Evolutionary conservation across 2,888 invertebrate species (phyloP).

Genomic region (Drosophila ustulata): DNA sequence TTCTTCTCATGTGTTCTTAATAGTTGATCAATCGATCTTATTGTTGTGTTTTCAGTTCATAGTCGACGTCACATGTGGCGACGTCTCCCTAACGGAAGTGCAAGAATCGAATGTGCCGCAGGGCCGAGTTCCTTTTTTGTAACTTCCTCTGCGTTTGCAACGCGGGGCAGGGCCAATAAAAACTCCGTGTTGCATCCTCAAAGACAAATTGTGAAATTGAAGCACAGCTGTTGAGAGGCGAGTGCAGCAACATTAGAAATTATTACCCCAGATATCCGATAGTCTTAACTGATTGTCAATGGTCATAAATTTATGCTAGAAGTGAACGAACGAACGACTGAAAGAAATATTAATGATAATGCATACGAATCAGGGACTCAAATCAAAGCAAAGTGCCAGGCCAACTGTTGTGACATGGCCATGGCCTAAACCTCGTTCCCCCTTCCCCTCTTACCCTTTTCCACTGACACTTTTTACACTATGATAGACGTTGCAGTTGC

Average conservation of each 20-base stretch:
- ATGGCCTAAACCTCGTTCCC: slow-evolving; percentile 28
- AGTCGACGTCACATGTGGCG: slow-evolving; percentile 41
- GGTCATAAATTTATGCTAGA: slow-evolving; percentile 64
- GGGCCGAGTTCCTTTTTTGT: slow-evolving; percentile 33
- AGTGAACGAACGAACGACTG: slow-evolving; percentile 39
- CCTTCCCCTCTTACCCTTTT: slow-evolving; percentile 1
- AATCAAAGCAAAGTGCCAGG: slow-evolving; percentile 58
- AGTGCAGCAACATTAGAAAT: slow-evolving; percentile 72
- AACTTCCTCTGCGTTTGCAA: slow-evolving; percentile 47
- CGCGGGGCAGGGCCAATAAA: slow-evolving; percentile 47
- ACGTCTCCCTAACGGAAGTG: slow-evolving; percentile 39
- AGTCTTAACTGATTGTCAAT: slow-evolving; percentile 80
- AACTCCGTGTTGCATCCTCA: slow-evolving; percentile 69
- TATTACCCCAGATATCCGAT: slow-evolving; percentile 80
- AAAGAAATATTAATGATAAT: slow-evolving; percentile 72
- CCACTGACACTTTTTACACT: slow-evolving; percentile 42
- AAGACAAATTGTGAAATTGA: slow-evolving; percentile 27
- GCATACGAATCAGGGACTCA: slow-evolving; percentile 62
- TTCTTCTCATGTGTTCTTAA: slow-evolving; percentile 26
- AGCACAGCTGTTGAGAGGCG: slow-evolving; percentile 55
- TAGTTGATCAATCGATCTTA: slow-evolving; percentile 51
- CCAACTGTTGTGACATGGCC: slow-evolving; percentile 58
- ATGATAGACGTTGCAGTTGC: slow-evolving; percentile 32
- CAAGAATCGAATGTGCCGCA: slow-evolving; percentile 30
- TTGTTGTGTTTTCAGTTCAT: slow-evolving; percentile 38